A percentile compares a stretch with the other conserved stretches of the same genome.
phyloP scores from a whole-genome alignment of 2,113 vertebrate genomes.

The Pipra filicauda region DNA sequence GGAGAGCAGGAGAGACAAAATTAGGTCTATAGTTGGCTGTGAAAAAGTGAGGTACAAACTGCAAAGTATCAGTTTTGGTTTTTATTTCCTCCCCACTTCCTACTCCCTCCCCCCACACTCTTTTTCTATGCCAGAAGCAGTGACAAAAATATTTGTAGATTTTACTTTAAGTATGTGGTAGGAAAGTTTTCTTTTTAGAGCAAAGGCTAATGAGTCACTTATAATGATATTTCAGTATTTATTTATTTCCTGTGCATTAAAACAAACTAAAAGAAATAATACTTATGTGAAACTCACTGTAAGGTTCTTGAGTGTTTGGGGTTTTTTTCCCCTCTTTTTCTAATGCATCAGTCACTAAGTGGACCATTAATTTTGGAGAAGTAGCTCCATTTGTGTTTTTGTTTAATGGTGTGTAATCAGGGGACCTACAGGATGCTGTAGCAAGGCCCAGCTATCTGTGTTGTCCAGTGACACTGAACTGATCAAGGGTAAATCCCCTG shows the following conservation, averaged over 20 bases:
- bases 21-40: not conserved
- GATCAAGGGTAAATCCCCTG: not conserved
- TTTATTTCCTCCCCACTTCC: not conserved
- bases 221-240: not conserved
- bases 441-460: not conserved
- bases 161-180: not conserved
- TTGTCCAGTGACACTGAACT: not conserved
- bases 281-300: not conserved
- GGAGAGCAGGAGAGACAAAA: not conserved
- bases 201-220: not conserved
- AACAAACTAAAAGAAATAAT: not conserved
- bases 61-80: not conserved
- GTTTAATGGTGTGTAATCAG: not conserved
- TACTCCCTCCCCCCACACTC: fast-evolving
- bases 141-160: not conserved
- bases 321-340: too few relatives aligned
- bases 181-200: not conserved
- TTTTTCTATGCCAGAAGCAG: not conserved
- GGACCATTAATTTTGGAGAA: not conserved
- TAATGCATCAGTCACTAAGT: not conserved
- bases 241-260: not conserved
- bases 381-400: not conserved
- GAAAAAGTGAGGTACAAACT: not conserved
- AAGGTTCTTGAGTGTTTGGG: not conserved
- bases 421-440: not conserved